A percentile compares a stretch with the other conserved stretches of the same genome.
Conservation (phyloP, 2,113 vertebrate species). For the Indri indri region DNA sequence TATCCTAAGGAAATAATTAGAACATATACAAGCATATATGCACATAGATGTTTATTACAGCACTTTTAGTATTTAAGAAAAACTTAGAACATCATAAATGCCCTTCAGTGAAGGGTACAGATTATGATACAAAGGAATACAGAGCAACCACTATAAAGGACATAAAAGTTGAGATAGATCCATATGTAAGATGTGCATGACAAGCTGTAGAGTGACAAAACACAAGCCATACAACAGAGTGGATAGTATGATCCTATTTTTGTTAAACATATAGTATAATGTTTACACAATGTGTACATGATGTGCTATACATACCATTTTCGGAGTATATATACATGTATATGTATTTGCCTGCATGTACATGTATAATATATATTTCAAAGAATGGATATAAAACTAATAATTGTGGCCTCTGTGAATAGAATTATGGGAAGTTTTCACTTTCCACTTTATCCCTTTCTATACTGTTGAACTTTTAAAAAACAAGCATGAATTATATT, state of each 20-base stretch:
- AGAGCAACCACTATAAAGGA: not conserved
- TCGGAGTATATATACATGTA: not conserved
- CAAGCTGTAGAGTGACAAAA: not conserved
- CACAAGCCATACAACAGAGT: not conserved
- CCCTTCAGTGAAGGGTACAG: not conserved
- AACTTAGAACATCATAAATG: not conserved
- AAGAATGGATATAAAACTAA: not conserved
- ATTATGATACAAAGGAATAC: not conserved
- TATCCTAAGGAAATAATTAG: not conserved
- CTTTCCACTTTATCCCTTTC: not conserved
- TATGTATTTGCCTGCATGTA: not conserved
- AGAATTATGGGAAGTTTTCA: not conserved
- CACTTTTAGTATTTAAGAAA: conserved; percentile 13
- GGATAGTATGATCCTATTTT: not conserved
- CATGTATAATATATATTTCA: not conserved
- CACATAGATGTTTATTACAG: not conserved
- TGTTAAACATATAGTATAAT: not conserved
- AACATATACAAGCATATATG: not conserved
- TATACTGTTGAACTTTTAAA: not conserved
- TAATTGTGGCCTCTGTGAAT: not conserved
- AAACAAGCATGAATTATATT: not conserved
- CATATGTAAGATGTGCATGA: not conserved
- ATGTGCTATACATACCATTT: not conserved
- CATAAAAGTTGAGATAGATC: not conserved
- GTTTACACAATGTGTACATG: not conserved